Evolutionary conservation across 2,797 vertebrate species (phyloP), one percentile per base, ranked within the genome.

Genomic region (Sylvilagus floridanus): DNA sequence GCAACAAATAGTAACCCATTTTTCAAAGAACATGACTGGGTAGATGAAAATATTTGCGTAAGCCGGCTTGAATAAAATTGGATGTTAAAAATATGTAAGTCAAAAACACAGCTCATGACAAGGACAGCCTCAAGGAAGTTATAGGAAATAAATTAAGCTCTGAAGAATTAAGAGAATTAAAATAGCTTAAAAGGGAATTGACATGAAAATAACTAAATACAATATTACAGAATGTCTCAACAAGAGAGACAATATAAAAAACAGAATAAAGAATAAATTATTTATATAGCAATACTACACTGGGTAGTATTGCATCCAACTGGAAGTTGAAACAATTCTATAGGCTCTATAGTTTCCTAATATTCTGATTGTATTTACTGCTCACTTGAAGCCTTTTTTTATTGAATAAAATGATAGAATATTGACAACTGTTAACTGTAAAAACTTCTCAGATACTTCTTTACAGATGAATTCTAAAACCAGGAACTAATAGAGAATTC

Each of bases 401-500:
- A 85, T 0, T 65, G 83, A 85, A 77, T 11, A 54, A 82, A 81
- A 79, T 68, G 42, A 14, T 69, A 75, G 13, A 73, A 76, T 30
- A 60, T 65, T 84, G 75, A 85, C 10, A 88, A 60, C 71, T 86
- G 28, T 71, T 83, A 76, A 73, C 42, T 30, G 37, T 32, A 10
- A 83, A 91, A 93, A 95, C 65, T 8, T 87, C 60, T 93, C 50
- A 60, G 65, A 88, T 2, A 87, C 19, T 94, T 69, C 16, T 89
- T 88, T 30, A 91, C 21, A 92, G 89, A 90, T 79, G 66, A 88
- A 88, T 21, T 28, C 72, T 68, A 66, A 90, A 93, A 84, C 63
- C 42, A 77, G 93, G 62, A 95, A 97, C 93, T 94, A 97, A 98
- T 91, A 96, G 47, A 85, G 28, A 94, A 92, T 86, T 79, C 32